Conservation (phyloP, 2,797 vertebrate species). For the Cryptoprocta ferox region DNA sequence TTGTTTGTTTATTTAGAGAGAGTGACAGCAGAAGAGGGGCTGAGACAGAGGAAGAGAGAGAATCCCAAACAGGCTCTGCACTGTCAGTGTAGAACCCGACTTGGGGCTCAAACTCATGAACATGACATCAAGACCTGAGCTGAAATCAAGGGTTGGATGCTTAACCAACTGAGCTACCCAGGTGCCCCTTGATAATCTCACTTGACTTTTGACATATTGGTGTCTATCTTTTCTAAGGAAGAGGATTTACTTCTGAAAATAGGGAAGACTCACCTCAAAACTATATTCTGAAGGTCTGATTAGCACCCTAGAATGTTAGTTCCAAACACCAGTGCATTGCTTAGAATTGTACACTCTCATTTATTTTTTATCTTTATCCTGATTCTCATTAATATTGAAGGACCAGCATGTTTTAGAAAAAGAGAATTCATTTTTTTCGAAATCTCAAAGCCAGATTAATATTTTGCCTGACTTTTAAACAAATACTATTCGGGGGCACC, state of each 20-base stretch:
- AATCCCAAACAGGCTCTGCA: too few species aligned
- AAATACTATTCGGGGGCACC: too few species aligned
- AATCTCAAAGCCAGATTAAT: neutral
- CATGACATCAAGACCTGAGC: too few species aligned
- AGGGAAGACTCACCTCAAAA: neutral
- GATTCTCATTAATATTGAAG: neutral
- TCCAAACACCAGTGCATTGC: neutral
- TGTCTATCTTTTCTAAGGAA: neutral
- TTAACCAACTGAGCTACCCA: too few species aligned
- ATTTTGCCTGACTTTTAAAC: conserved; percentile 25
- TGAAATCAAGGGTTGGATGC: too few species aligned
- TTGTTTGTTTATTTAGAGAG: too few species aligned
- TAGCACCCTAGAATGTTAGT: neutral
- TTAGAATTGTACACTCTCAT: neutral
- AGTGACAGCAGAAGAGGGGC: too few species aligned
- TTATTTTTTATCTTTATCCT: neutral
- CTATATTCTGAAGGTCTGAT: neutral
- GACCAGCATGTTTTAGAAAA: neutral
- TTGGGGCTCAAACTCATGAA: too few species aligned
- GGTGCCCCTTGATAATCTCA: neutral
- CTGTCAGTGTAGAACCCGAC: too few species aligned
- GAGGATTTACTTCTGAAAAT: neutral
- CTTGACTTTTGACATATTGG: neutral
- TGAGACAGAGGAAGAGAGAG: too few species aligned
- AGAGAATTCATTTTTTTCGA: neutral